Percentiles rank a stretch among this genome's conserved stretches.
Evolutionary conservation across 2,888 invertebrate species (phyloP).

Genomic region (Heliconius charithonia): DNA sequence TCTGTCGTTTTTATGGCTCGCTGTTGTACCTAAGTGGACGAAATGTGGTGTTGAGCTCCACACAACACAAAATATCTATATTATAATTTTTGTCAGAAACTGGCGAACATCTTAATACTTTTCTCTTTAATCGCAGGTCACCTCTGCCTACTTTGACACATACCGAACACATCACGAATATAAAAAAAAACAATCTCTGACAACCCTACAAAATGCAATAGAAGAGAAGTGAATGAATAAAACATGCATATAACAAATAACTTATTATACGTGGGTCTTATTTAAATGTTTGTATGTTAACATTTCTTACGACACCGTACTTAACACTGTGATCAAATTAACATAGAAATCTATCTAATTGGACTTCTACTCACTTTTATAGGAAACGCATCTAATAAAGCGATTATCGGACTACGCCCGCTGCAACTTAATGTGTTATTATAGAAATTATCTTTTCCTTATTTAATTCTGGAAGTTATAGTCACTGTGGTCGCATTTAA

Average conservation of each 20-base stretch:
- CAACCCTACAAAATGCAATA: not conserved
- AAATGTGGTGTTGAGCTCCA: too few species aligned
- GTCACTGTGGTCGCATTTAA: not conserved
- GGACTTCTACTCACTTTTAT: constrained; percentile 48
- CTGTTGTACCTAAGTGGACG: too few species aligned
- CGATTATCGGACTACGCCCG: constrained; percentile 29
- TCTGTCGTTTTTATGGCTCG: too few species aligned
- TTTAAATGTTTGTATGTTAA: constrained; percentile 6
- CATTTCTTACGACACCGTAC: constrained; percentile 51
- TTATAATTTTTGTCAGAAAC: too few species aligned
- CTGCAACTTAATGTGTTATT: constrained; percentile 19
- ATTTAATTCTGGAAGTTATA: not conserved
- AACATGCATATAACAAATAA: not conserved
- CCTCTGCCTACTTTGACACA: too few species aligned
- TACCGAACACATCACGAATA: too few species aligned
- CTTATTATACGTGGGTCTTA: constrained; percentile 1
- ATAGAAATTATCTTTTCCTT: constrained; percentile 13
- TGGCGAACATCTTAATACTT: too few species aligned
- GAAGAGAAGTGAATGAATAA: not conserved
- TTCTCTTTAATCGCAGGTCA: too few species aligned
- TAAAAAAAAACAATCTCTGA: not conserved
- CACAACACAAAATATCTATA: too few species aligned
- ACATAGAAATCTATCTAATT: constrained; percentile 76
- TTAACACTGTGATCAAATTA: constrained; percentile 65
- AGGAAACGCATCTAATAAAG: constrained; percentile 36